Evolutionary conservation across 2,797 vertebrate species (phyloP), one percentile per base, ranked within the genome.

Genomic region (Halcyon smyrnensis): DNA sequence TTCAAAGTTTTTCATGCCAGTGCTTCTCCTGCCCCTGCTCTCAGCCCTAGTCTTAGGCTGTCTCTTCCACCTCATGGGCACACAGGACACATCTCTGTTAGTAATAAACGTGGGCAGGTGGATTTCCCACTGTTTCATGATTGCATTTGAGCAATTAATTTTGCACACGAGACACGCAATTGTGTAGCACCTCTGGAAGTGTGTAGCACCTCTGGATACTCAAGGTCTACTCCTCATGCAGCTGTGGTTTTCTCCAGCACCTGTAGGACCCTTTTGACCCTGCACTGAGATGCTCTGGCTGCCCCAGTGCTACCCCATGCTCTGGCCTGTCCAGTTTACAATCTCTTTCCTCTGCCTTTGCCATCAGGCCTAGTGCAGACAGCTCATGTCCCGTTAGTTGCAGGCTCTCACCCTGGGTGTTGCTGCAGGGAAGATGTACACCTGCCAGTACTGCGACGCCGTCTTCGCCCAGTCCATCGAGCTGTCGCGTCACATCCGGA

Each of bases 391-490:
- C 82, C 1, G 0, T 15, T 32, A 28, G 76, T 67, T 41, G 53
- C 30, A 17, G 80, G 53, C 15, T 76, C 68, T 93, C 32, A n/a
- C 54, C 34, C 23, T 23, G 34, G 17, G 3, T 95, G 53, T 94
- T 34, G 0, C 78, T 96, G 50, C 94, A 99, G 99, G 99, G 63
- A 99, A 99, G 94, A 99, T 99, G 99, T 99, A 98, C 0, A 98
- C 98, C 11, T 99, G 99, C 94, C 99, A 99, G 97, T 99, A 99
- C 84, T 99, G 99, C 15, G 98, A 99, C 1, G 98, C 98, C 0
- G 98, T 98, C 36, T 99, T 99, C 5, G 98, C 99, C 28, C 99
- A 99, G 97, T 99, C 98, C 84, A 99, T 99, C 0, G 98, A 99
- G 94, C 98, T 99, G 87, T 99, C 98, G 0, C 98, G 98, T 12